Conservation (phyloP, 1,140 invertebrate species). For the Centruroides vittatus region DNA sequence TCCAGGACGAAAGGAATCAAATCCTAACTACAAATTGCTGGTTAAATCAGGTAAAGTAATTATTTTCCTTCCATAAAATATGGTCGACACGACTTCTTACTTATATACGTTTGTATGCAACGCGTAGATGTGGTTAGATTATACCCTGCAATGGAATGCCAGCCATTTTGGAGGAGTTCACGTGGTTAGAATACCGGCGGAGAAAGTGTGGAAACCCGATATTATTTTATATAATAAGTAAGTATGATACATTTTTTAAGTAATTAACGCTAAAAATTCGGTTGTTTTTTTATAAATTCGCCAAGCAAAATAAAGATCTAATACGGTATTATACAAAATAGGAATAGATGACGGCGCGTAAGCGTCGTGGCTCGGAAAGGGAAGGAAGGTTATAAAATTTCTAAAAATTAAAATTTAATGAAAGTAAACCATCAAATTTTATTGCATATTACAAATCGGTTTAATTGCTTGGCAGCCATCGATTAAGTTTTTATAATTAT, state of each 20-base stretch:
- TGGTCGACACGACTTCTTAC: background rate
- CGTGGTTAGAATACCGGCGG: constrained; percentile 39
- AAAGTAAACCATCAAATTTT: too few species aligned
- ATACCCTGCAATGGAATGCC: constrained; percentile 35
- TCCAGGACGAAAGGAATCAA: constrained; percentile 33
- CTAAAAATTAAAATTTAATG: too few species aligned
- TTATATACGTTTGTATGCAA: too few species aligned
- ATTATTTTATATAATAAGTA: constrained; percentile 42
- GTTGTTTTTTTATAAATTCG: too few species aligned
- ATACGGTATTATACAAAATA: too few species aligned
- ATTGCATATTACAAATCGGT: too few species aligned
- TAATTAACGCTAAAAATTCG: background rate
- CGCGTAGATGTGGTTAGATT: constrained; percentile 22
- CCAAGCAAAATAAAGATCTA: too few species aligned
- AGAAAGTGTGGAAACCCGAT: constrained; percentile 44
- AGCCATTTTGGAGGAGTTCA: constrained; percentile 38
- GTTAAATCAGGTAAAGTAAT: constrained; percentile 32
- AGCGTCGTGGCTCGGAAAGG: too few species aligned
- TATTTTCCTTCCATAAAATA: background rate
- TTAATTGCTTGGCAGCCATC: too few species aligned
- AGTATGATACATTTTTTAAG: constrained; percentile 16
- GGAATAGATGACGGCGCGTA: too few species aligned
- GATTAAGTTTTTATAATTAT: too few species aligned
- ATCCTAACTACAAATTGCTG: constrained; percentile 38
- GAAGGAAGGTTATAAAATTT: too few species aligned